Evolutionary conservation across 2,113 vertebrate genomes (phyloP), one percentile per base, ranked within the genome.

Genomic region (Ochotona princeps): DNA sequence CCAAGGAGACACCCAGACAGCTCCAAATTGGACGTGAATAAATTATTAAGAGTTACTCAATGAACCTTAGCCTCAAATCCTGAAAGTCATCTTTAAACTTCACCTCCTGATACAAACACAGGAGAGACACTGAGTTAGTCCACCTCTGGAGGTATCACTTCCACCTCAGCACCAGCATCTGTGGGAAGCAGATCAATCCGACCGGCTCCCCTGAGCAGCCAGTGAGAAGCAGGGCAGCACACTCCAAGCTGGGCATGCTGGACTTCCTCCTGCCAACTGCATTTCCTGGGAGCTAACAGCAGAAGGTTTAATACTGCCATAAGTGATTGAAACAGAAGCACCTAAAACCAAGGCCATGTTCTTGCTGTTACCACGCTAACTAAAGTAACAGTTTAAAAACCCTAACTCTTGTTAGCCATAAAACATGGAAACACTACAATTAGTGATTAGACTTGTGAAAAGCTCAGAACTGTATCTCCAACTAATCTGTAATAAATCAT

Each of bases 251-350:
- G 18, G 32, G 65, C 21, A 69, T 38, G 69, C 78, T 74, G 7
- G 60, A 65, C 79, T 88, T 93, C 92, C 84, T 87, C 35, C 51
- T 3, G 30, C 80, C 35, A 12, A 21, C 51, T 57, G 60, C 90
- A 57, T 32, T 92, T 96, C 96, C 95, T 94, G 87, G 38, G 10
- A 26, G 69, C 92, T 92, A 92, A 95, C 87, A 89, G 91, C 94
- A 95, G 83, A 86, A 87, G 28, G 54, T 63, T 70, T 60, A 51
- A 2, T 23, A 47, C 0, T 57, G 76, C 70, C 66, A 20, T 1
- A 47, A 14, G 18, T 9, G 47, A 88, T 3, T 57, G 23, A 92
- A 30, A 69, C 83, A 79, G 10, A 57, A 84, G n/a, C 61, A 72
- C 44, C 54, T 76, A 72, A 73, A 85, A 8, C 51, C 18, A 60